phyloP scores from a whole-genome alignment of 2,888 invertebrate genomes.

The Cerceris rybyensis region DNA sequence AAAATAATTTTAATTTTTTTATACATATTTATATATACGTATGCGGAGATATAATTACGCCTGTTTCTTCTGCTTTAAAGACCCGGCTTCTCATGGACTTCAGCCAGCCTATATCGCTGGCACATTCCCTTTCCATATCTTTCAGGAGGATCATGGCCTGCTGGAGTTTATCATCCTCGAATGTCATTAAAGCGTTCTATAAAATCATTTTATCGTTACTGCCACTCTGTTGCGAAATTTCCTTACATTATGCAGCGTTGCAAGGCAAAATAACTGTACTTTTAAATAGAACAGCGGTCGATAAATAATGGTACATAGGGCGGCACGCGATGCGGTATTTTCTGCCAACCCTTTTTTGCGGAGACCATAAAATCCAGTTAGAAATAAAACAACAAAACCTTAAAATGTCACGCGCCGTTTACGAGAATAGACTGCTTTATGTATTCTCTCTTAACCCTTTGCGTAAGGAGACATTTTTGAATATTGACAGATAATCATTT shows the following conservation, averaged over 20 bases:
- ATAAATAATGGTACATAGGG: constrained; percentile 2
- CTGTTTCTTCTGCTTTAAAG: constrained; percentile 77
- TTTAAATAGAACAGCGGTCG: constrained; percentile 28
- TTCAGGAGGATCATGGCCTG: constrained; percentile 84
- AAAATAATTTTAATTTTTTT: no score
- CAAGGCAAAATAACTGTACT: neutral
- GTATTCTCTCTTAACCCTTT: neutral
- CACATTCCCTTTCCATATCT: constrained; percentile 85
- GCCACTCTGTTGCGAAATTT: neutral
- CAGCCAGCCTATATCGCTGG: constrained; percentile 83
- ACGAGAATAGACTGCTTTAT: no score
- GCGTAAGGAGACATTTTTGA: no score
- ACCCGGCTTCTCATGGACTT: constrained; percentile 83
- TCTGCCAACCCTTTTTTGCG: neutral
- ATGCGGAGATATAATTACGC: constrained; percentile 56
- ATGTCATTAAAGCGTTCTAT: constrained; percentile 88
- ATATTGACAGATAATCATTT: no score
- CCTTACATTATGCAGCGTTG: neutral
- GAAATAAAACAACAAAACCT: neutral
- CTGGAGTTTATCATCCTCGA: constrained; percentile 86
- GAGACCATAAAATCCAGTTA: neutral
- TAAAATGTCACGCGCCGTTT: constrained; percentile 16
- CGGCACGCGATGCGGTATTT: constrained; percentile 9
- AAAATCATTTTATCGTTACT: constrained; percentile 9
- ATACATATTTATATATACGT: neutral